Evolutionary conservation across 2,113 vertebrate species (phyloP).

Genomic region (Thinocorus orbignyianus): DNA sequence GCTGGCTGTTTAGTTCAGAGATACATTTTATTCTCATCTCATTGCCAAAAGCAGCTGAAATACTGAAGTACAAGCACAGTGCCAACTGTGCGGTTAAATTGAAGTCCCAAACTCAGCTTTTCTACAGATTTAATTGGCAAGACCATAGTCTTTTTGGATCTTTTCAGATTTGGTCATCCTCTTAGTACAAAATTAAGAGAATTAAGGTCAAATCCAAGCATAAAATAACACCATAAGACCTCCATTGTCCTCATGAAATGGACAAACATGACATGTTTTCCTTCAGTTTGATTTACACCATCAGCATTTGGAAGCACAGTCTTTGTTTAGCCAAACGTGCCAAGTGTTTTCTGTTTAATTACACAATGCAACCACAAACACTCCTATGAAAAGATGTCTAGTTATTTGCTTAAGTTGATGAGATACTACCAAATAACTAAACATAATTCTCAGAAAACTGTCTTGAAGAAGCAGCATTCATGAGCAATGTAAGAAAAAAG

Average conservation of each 20-base stretch:
- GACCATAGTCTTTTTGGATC: conserved; percentile 3
- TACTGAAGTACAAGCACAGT: background rate
- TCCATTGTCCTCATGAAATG: background rate
- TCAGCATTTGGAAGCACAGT: conserved; percentile 18
- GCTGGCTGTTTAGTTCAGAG: background rate
- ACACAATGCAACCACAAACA: conserved; percentile 3
- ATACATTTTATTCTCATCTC: background rate
- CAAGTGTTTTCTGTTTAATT: conserved; percentile 55
- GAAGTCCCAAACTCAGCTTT: conserved; percentile 30
- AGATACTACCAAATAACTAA: background rate
- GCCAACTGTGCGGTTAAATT: background rate
- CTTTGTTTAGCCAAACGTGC: conserved; percentile 39
- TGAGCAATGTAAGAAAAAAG: background rate
- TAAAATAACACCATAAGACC: conserved; percentile 6
- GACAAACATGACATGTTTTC: background rate
- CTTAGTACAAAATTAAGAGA: conserved; percentile 34
- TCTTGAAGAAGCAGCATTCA: background rate
- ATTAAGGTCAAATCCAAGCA: conserved; percentile 22
- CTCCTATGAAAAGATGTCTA: background rate
- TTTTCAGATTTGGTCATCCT: conserved; percentile 26
- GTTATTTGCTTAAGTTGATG: conserved; percentile 6
- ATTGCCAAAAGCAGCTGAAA: conserved; percentile 18
- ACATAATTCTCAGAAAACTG: background rate
- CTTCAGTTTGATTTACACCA: conserved; percentile 40
- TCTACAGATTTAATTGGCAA: conserved; percentile 29